Base-by-base conservation (phyloP, 1,140 invertebrate genomes). In the Zaprionus gabonicus region DNA sequence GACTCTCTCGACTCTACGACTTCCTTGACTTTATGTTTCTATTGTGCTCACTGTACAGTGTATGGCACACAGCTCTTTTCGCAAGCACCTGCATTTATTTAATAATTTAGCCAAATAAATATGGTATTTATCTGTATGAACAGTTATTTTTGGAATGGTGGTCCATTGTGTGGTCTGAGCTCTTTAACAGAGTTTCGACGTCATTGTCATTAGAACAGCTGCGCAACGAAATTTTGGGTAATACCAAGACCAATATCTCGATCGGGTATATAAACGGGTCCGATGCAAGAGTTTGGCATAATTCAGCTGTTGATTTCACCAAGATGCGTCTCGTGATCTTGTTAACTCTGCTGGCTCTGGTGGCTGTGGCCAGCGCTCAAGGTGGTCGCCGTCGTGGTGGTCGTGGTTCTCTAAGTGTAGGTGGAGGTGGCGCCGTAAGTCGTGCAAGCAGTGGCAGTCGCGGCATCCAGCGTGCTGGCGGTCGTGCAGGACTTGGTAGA, bases 301-400 rank as follows among this genome's bases (percentile, higher is more conserved):
- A 57, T 25, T 56, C 51, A 66, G 64, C 28, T 44, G 56, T 44
- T 20, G 20, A 20, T 20, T 20, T 20, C 23, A 41, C 0, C 31
- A 66, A 44, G 34, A 66, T 66, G 64, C 64, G 64, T 57, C 12
- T 25, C 6, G 5, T 44, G 9, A 20, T 66, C 34, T 2, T 66
- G 51, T 31, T 66, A 15, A 57, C 64, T 28, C 53, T 66, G 23
- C 36, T 66, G 12, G 64, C 53, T 56, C 53, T 66, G 36, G 36
- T 56, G 41, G 64, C 64, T 13, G 64, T 66, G 23, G 64, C 53
- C 31, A 36, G 51, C 36, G 64, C 64, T 44, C 51, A 56, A 56
- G 34, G 53, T n/a, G 17, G 17, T 9, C 28, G 49, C 12, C 31
- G 12, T 23, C 34, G 53, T 13, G 25, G 60, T 13, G 15, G n/a